Percentiles rank a stretch among this genome's conserved stretches.
Conservation (phyloP, 2,797 vertebrate genomes). For the Triplophysa yarkandensis region DNA sequence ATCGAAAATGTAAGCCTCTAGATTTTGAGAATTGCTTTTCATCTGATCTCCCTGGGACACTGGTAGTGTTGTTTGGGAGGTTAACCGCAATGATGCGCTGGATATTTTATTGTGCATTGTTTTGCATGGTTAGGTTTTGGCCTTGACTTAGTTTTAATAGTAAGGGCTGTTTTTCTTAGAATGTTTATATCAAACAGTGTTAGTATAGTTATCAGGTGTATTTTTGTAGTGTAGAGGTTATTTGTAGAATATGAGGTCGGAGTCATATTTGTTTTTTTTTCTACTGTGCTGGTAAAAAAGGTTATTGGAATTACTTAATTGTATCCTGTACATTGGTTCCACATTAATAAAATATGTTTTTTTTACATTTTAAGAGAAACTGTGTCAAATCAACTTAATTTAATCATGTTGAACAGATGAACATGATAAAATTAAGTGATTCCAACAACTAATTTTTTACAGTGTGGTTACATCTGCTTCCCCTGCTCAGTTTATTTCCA, state of each 20-base stretch:
- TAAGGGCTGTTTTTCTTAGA: slow-evolving; percentile 3
- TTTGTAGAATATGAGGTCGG: slow-evolving; percentile 48
- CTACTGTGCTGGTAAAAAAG: too few species aligned
- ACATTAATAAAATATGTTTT: too few species aligned
- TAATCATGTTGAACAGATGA: too few species aligned
- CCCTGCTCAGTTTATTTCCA: slow-evolving; percentile 37
- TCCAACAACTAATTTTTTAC: too few species aligned
- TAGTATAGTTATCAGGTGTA: slow-evolving; percentile 11
- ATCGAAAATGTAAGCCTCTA: slow-evolving; percentile 31
- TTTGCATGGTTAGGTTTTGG: slow-evolving; percentile 28
- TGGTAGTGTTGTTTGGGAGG: slow-evolving; percentile 19
- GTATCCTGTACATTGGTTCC: too few species aligned
- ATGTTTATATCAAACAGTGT: background rate
- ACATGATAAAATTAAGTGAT: too few species aligned
- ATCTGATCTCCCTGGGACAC: slow-evolving; percentile 17
- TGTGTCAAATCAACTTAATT: too few species aligned
- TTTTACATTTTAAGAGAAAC: too few species aligned
- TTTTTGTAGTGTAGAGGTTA: slow-evolving; percentile 17
- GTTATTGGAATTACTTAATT: too few species aligned
- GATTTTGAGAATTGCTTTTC: slow-evolving; percentile 16
- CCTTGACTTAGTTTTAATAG: slow-evolving; percentile 24
- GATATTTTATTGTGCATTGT: slow-evolving; percentile 24
- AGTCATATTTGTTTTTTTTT: slow-evolving; percentile 39
- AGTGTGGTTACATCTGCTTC: slow-evolving; percentile 14
- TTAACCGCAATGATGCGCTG: slow-evolving; percentile 1